Base-by-base conservation (phyloP, 1,140 invertebrate genomes). In the Caenorhabditis inopinata region DNA sequence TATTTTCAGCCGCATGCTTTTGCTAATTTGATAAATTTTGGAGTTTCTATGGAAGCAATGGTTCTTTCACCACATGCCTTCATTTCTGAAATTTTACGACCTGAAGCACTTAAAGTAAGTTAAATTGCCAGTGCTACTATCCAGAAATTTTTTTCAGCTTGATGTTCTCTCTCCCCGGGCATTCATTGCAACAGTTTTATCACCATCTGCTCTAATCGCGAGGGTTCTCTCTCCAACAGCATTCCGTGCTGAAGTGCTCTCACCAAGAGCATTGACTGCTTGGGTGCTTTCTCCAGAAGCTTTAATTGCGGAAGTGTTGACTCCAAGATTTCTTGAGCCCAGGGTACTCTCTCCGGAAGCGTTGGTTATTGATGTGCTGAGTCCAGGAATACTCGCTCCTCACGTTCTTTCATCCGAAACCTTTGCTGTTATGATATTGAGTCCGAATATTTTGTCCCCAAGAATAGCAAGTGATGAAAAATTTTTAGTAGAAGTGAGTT, bases 271-370 rank as follows among this genome's bases (percentile, higher is more conserved):
- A 7, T 75, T 83, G 5, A 76, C 73, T 29, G 49, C 82, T 18
- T 83, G 74, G 53, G 73, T 83, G 5, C 46, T 83, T 3, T 83
- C 82, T 14, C 82, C 82, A 21, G 79, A 82, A 82, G 82, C 82
- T 42, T 35, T 83, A 2, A 77, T 83, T 27, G 51, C 76, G 25
- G 79, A 83, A 73, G 77, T 83, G 2, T 32, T 83, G 16, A 81
- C 79, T 35, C 82, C 82, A 6, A 21, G 62, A 25, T 77, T 78
- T 38, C 35, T 83, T 12, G 79, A 83, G 46, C 75, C 82, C 4
- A 25, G 82, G 23, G 79, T 83, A 25, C 79, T 83, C 27, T 78
- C 75, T 18, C 82, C 82, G 27, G 82, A 83, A 51, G 75, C 74
- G 0, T 38, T 83, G 5, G 46, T 83, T n/a, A 82, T 83, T 27